Evolutionary conservation across 2,113 vertebrate genomes (phyloP).

Genomic region (Plecturocebus donacophilus): DNA sequence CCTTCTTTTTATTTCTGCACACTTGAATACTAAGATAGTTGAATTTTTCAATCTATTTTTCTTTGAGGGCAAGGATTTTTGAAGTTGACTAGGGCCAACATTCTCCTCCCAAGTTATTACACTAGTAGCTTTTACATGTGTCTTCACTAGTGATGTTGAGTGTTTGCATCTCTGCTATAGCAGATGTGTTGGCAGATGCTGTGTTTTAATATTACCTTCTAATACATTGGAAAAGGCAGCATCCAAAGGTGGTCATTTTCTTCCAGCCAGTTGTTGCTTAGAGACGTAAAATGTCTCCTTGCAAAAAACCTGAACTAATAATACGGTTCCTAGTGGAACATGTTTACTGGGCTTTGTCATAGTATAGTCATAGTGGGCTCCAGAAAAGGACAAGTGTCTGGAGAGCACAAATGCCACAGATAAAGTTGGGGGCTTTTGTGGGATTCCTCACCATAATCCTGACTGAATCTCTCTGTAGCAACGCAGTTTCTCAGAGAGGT

Average conservation of each 20-base stretch:
- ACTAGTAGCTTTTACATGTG: not conserved
- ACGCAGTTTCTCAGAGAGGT: not conserved
- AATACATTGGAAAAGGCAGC: not conserved
- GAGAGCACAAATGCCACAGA: not conserved
- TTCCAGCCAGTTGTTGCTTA: not conserved
- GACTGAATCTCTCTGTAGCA: not conserved
- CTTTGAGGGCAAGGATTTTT: slow-evolving; percentile 26
- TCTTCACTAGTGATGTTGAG: not conserved
- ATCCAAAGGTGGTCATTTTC: not conserved
- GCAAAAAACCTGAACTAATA: not conserved
- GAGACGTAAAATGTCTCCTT: not conserved
- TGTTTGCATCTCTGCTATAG: not conserved
- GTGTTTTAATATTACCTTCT: not conserved
- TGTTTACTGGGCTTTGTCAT: not conserved
- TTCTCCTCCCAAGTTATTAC: not conserved
- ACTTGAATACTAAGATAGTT: not conserved
- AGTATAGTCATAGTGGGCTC: not conserved
- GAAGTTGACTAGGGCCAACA: not conserved
- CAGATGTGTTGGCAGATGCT: not conserved
- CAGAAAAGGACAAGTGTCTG: not conserved
- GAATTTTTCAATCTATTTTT: not conserved
- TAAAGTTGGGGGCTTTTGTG: not conserved
- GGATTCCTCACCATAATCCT: not conserved
- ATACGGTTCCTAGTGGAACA: not conserved
- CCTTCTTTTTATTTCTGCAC: not conserved